Evolutionary conservation across 2,797 vertebrate species (phyloP).

Genomic region (Tenualosa ilisha): DNA sequence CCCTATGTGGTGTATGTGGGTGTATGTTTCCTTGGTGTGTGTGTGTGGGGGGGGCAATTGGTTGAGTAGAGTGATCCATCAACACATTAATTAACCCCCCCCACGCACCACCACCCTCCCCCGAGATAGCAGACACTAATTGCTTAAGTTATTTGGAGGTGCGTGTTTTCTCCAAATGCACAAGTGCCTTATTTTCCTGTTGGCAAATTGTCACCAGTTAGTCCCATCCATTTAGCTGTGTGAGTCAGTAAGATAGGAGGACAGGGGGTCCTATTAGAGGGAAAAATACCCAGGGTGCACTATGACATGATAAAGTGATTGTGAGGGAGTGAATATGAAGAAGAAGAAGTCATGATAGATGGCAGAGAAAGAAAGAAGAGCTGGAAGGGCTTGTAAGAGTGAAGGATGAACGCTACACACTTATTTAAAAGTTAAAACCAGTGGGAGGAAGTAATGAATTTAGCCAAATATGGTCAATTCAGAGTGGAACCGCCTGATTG

Average conservation of each 20-base stretch:
- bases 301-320: not conserved
- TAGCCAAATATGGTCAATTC: too few species aligned
- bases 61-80: constrained; percentile 48
- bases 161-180: constrained; percentile 35
- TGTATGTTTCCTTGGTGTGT: not conserved
- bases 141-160: constrained; percentile 43
- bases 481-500: too few species aligned
- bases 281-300: not conserved
- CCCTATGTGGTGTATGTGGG: constrained; percentile 22
- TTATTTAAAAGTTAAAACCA: too few species aligned
- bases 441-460: too few species aligned
- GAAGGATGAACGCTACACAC: not conserved
- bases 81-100: constrained; percentile 51
- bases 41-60: not conserved
- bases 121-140: constrained; percentile 41
- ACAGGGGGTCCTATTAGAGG: not conserved
- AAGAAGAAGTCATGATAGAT: not conserved
- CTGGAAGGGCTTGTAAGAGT: not conserved
- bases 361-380: not conserved
- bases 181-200: constrained; percentile 30
- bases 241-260: not conserved
- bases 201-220: constrained; percentile 33
- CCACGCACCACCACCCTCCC: constrained; percentile 22
- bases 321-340: not conserved
- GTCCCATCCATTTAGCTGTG: not conserved